Percentiles rank a stretch among this genome's conserved stretches.
phyloP scores from a whole-genome alignment of 2,888 invertebrate genomes.

The Syrista parreyssii region DNA sequence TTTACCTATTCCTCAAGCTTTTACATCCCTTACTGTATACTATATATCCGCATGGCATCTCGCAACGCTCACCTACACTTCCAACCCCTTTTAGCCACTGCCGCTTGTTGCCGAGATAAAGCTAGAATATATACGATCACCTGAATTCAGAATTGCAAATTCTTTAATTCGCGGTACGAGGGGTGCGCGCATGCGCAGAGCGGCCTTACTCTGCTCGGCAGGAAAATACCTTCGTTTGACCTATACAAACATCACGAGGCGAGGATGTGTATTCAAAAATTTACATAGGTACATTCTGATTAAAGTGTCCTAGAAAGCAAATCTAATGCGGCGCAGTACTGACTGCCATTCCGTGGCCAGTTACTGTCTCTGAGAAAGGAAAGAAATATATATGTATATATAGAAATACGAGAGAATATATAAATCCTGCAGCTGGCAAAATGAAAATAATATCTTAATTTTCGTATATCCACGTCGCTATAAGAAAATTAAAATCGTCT shows the following conservation, averaged over 20 bases:
- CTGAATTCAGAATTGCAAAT: slow-evolving; percentile 66
- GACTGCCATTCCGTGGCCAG: slow-evolving; percentile 26
- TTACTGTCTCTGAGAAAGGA: background rate
- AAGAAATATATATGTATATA: background rate
- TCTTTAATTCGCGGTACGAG: slow-evolving; percentile 63
- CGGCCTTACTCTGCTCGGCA: slow-evolving; percentile 39
- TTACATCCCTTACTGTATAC: background rate
- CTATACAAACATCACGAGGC: slow-evolving; percentile 62
- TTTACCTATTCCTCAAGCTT: background rate
- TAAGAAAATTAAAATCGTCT: background rate
- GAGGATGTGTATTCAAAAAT: slow-evolving; percentile 65
- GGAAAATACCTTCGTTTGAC: slow-evolving; percentile 65
- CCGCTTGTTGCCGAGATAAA: background rate
- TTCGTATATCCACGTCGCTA: background rate
- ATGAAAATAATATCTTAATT: background rate
- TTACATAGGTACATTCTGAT: slow-evolving; percentile 67
- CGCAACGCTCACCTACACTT: background rate
- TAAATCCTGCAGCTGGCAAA: background rate
- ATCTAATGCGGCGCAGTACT: slow-evolving; percentile 57
- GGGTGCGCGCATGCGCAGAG: slow-evolving; percentile 31
- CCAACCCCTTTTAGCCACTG: background rate
- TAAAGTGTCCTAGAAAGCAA: slow-evolving; percentile 66
- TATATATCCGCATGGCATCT: background rate
- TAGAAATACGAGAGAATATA: background rate
- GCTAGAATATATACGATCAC: slow-evolving; percentile 42